Conservation (phyloP, 2,888 invertebrate genomes). For the Apocheima hispidaria region DNA sequence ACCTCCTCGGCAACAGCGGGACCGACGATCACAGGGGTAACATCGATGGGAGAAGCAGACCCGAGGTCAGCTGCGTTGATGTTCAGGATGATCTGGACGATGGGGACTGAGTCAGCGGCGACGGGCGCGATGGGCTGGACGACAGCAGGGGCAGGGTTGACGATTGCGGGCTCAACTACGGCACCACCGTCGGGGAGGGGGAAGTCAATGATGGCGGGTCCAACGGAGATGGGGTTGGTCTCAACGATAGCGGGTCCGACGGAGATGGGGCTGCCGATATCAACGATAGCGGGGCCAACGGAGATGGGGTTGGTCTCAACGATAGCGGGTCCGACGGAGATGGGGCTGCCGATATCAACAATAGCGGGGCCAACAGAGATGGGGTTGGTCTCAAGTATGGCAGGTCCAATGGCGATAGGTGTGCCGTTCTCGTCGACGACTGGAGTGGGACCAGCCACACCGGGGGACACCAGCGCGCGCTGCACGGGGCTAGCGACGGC, state of each 20-base stretch:
- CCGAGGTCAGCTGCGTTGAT: conserved; percentile 40
- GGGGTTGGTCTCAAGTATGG: conserved; percentile 30
- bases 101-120: conserved; percentile 46
- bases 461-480: conserved; percentile 39
- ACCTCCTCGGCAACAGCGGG: conserved; percentile 40
- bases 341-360: conserved; percentile 40
- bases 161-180: conserved; percentile 41
- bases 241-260: conserved; percentile 42
- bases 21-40: conserved; percentile 41
- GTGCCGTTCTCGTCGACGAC: conserved; percentile 19
- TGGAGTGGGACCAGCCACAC: conserved; percentile 40
- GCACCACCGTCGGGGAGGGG: conserved; percentile 37
- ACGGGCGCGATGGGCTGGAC: conserved; percentile 33
- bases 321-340: conserved; percentile 44
- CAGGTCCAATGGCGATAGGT: conserved; percentile 43
- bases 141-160: conserved; percentile 49
- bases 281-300: conserved; percentile 39
- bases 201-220: conserved; percentile 48
- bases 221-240: conserved; percentile 38
- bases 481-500: conserved; percentile 41
- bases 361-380: conserved; percentile 39
- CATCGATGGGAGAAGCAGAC: conserved; percentile 27
- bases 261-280: conserved; percentile 23
- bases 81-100: conserved; percentile 55
- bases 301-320: conserved; percentile 30